A percentile compares a stretch with the other conserved stretches of the same genome.
phyloP scores from a whole-genome alignment of 2,797 vertebrate species.

The Brachyalestes nurse region DNA sequence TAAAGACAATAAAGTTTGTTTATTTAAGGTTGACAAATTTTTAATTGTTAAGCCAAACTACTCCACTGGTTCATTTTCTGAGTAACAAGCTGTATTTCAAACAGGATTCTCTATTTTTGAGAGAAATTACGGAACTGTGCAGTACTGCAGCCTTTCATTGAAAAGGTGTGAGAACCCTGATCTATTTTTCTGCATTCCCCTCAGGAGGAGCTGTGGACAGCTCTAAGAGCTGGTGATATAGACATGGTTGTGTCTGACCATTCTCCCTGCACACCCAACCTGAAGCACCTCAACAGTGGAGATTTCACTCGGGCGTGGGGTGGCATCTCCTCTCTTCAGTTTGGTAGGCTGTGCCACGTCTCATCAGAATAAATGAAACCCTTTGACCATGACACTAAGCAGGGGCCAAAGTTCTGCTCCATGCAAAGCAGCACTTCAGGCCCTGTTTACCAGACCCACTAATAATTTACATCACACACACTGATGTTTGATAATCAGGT shows the following conservation, averaged over 20 bases:
- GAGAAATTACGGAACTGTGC: not conserved
- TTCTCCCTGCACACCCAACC: constrained; percentile 81
- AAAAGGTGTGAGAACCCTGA: not conserved
- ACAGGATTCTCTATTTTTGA: too few relatives aligned
- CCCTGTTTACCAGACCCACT: constrained; percentile 58
- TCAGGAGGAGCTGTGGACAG: constrained; percentile 78
- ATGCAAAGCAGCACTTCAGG: constrained; percentile 53
- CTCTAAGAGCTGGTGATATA: constrained; percentile 78
- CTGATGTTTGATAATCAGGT: constrained; percentile 35
- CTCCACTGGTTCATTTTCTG: too few relatives aligned
- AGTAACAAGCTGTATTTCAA: too few relatives aligned
- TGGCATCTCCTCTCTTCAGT: constrained; percentile 85
- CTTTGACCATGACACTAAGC: not conserved
- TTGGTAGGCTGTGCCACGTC: constrained; percentile 73
- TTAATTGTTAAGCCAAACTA: too few relatives aligned
- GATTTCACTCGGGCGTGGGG: constrained; percentile 85
- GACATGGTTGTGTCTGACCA: constrained; percentile 90
- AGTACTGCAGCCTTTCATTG: not conserved
- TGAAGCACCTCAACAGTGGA: constrained; percentile 78
- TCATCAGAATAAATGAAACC: not conserved
- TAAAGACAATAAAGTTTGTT: too few relatives aligned
- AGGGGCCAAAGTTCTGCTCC: constrained; percentile 63
- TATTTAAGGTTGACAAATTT: too few relatives aligned
- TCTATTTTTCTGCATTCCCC: not conserved
- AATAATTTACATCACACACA: constrained; percentile 69